Evolutionary conservation across 2,888 invertebrate species (phyloP).

Genomic region (Ectemnius cavifrons): DNA sequence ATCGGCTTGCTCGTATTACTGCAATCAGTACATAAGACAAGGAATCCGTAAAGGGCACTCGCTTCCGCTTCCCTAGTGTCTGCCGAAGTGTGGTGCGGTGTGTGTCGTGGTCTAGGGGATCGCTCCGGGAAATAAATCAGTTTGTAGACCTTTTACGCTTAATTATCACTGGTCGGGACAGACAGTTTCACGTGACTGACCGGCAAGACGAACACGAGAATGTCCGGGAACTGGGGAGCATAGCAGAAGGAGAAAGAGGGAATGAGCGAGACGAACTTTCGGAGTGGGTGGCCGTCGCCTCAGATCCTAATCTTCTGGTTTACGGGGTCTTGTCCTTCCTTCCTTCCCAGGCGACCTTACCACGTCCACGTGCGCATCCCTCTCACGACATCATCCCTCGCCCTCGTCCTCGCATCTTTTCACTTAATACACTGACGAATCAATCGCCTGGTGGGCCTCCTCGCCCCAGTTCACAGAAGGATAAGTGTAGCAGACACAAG

Average conservation of each 20-base stretch:
- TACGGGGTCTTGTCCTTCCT: constrained; percentile 68
- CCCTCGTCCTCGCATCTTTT: constrained; percentile 21
- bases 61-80: too few species aligned
- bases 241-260: constrained; percentile 45
- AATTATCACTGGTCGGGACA: constrained; percentile 70
- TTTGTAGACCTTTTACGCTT: constrained; percentile 69
- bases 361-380: constrained; percentile 49
- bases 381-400: constrained; percentile 32
- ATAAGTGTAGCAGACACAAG: too few species aligned
- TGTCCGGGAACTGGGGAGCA: constrained; percentile 42
- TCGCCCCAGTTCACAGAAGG: too few species aligned
- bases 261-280: constrained; percentile 59
- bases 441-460: constrained; percentile 8
- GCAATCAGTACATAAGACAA: too few species aligned
- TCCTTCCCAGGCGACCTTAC: constrained; percentile 59
- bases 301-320: constrained; percentile 74
- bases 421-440: constrained; percentile 24
- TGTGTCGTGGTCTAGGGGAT: too few species aligned
- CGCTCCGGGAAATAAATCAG: constrained; percentile 65
- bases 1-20: too few species aligned
- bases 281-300: constrained; percentile 73
- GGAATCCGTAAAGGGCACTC: background rate
- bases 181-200: constrained; percentile 54
- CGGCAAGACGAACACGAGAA: constrained; percentile 46
- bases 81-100: too few species aligned